Evolutionary conservation across 1,140 invertebrate genomes (phyloP).

Genomic region (Amphibalanus amphitrite): DNA sequence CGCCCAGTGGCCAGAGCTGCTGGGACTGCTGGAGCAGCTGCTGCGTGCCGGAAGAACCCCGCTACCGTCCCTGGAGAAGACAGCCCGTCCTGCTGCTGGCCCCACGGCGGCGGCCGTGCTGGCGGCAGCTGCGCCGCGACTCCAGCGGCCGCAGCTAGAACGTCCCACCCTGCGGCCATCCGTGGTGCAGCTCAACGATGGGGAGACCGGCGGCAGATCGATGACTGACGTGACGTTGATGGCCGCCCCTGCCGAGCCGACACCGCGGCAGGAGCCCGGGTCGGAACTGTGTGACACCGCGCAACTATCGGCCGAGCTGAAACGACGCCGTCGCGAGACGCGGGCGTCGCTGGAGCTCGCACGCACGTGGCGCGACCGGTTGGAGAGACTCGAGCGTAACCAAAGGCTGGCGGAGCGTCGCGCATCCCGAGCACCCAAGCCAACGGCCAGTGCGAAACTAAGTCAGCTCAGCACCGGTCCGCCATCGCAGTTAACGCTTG

Average conservation of each 20-base stretch:
- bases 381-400: neutral
- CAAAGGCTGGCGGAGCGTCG: too few species aligned
- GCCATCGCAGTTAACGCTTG: too few species aligned
- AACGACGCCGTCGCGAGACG: neutral
- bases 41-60: too few species aligned
- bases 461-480: too few species aligned
- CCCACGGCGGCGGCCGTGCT: too few species aligned
- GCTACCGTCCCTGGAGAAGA: too few species aligned
- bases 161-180: neutral
- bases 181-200: neutral
- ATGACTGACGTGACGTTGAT: neutral
- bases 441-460: neutral
- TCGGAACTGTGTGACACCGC: neutral
- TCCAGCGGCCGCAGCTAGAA: neutral
- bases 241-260: too few species aligned
- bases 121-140: too few species aligned
- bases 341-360: neutral
- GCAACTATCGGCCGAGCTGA: neutral
- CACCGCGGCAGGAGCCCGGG: too few species aligned
- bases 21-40: neutral
- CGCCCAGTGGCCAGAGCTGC: neutral
- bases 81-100: too few species aligned
- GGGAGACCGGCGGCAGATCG: neutral
- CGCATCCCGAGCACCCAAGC: neutral
- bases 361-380: neutral